These are phyloP conservation scores for Thunnus albacares DNA, from an alignment of 2,797 vertebrate genomes.

Conservation along the genomic window DNA sequence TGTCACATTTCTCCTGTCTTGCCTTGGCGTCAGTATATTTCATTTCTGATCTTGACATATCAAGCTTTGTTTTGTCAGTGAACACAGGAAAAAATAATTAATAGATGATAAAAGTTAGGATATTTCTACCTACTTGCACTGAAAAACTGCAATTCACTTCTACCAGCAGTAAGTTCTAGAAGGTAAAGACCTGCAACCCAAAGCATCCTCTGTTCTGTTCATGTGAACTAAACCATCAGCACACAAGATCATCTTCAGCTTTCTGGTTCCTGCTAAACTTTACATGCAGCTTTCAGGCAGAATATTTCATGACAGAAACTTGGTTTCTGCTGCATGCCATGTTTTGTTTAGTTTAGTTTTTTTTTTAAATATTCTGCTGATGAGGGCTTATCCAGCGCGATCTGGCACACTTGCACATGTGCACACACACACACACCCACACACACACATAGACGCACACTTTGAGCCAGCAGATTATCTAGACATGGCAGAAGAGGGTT, in stretches of 20 bases:
- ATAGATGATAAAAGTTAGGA: background rate
- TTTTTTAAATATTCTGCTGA: constrained; percentile 39
- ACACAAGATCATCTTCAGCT: background rate
- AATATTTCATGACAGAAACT: constrained; percentile 40
- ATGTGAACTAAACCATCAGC: background rate
- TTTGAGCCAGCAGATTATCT: constrained; percentile 60
- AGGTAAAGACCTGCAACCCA: background rate
- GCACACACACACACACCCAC: background rate
- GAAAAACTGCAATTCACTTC: background rate
- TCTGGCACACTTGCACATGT: constrained; percentile 24
- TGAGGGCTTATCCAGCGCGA: constrained; percentile 31
- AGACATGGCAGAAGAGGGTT: constrained; percentile 44
- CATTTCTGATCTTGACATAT: background rate
- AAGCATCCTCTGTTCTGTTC: background rate
- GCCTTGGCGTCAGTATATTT: background rate
- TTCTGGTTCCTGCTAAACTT: constrained; percentile 4
- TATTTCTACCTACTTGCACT: background rate
- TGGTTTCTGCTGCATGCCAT: constrained; percentile 27
- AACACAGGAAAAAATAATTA: background rate
- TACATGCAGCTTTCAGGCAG: constrained; percentile 3
- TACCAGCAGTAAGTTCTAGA: background rate
- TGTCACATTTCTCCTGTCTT: background rate
- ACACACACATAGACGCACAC: constrained; percentile 24
- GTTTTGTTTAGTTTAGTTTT: constrained; percentile 21
- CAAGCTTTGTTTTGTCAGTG: background rate